A percentile compares a stretch with the other conserved stretches of the same genome.
phyloP scores from a whole-genome alignment of 2,797 vertebrate genomes.

The Characodon lateralis region DNA sequence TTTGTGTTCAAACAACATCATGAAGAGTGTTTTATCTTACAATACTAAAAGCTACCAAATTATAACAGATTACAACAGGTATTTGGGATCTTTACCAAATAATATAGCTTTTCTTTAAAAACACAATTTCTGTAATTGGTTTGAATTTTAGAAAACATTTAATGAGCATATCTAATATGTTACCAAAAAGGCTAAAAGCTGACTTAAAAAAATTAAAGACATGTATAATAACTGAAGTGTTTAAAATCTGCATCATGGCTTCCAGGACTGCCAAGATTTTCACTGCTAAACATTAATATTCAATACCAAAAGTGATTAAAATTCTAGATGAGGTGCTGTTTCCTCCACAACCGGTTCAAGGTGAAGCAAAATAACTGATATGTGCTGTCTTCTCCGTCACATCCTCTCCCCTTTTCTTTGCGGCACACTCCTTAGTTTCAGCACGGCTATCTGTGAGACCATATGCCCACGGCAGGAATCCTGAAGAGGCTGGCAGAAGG shows the following conservation, averaged over 20 bases:
- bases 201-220: background rate
- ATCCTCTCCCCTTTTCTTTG: slow-evolving; percentile 33
- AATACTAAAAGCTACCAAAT: background rate
- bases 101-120: background rate
- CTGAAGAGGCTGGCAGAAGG: slow-evolving; percentile 70
- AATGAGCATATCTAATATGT: background rate
- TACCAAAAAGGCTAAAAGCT: background rate
- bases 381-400: slow-evolving; percentile 25
- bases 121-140: background rate
- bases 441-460: slow-evolving; percentile 70
- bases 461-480: slow-evolving; percentile 73
- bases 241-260: background rate
- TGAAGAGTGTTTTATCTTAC: background rate
- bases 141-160: background rate
- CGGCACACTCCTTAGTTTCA: slow-evolving; percentile 66
- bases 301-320: slow-evolving; percentile 23
- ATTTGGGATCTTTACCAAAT: background rate
- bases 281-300: slow-evolving; percentile 5
- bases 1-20: background rate
- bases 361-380: slow-evolving; percentile 49
- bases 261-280: background rate
- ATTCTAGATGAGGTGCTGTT: slow-evolving; percentile 19
- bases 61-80: background rate
- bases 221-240: background rate
- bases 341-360: slow-evolving; percentile 39